A percentile compares a stretch with the other conserved stretches of the same genome.
Conservation (phyloP, 2,888 invertebrate species). For the Rhogogaster chlorosoma region DNA sequence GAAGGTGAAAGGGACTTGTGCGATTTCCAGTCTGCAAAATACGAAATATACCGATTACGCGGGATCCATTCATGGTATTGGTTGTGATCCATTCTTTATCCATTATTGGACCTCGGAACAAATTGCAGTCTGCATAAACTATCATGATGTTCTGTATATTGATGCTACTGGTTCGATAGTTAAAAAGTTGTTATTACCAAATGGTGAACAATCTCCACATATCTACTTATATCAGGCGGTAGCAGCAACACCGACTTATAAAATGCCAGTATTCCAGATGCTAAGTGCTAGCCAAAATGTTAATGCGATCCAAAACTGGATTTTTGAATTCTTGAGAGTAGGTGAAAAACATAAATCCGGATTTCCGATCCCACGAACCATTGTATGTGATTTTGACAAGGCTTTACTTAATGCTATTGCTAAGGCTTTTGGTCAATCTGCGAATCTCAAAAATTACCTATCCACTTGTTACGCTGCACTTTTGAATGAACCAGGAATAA, state of each 20-base stretch:
- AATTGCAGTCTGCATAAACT: constrained; percentile 43
- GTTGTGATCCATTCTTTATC: background rate
- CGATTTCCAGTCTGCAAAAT: background rate
- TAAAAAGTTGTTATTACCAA: constrained; percentile 3
- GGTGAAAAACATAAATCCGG: constrained; percentile 2
- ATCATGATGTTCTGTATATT: background rate
- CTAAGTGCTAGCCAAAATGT: constrained; percentile 41
- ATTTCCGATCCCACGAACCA: background rate
- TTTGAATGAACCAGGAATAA: background rate
- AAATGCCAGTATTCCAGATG: background rate
- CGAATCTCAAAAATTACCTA: too few species aligned
- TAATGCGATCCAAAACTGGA: constrained; percentile 30
- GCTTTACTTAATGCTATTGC: too few species aligned
- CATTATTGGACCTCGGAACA: constrained; percentile 51
- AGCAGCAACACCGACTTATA: background rate
- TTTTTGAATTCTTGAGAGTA: background rate
- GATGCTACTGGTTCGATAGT: constrained; percentile 12
- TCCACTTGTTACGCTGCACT: constrained; percentile 2
- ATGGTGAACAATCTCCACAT: constrained; percentile 8
- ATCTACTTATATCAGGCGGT: constrained; percentile 5
- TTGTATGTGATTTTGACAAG: too few species aligned
- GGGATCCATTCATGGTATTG: background rate
- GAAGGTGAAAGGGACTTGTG: background rate
- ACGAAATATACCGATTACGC: background rate
- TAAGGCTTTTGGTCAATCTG: too few species aligned